Conservation (phyloP, 64 coral and sea anemone genomes). For the Astreopora myriophthalma region DNA sequence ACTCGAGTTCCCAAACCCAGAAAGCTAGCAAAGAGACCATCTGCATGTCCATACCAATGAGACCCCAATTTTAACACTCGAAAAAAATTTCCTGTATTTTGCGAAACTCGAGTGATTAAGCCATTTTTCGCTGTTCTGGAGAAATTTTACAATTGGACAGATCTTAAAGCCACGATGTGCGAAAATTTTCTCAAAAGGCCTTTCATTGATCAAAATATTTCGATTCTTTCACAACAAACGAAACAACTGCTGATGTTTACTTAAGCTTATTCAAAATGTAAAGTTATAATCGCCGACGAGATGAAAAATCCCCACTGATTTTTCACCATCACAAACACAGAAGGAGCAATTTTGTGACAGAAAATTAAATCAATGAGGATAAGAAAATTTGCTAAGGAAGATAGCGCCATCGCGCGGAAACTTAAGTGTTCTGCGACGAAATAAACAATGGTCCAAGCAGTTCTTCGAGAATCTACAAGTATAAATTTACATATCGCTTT, state of each 20-base stretch:
- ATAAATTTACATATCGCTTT: conserved; percentile 34
- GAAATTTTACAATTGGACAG: neutral
- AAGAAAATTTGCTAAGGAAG: neutral
- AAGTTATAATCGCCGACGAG: conserved; percentile 5
- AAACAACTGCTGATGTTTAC: conserved; percentile 55
- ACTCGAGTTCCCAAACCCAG: neutral
- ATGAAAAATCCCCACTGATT: conserved; percentile 15
- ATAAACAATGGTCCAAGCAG: neutral
- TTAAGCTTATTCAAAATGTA: conserved; percentile 30
- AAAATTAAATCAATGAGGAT: conserved; percentile 2
- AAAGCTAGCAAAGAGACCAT: conserved; percentile 35
- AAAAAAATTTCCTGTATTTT: conserved; percentile 25
- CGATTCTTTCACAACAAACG: neutral
- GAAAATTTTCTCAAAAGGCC: neutral
- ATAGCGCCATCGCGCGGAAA: neutral
- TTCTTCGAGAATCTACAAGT: conserved; percentile 50
- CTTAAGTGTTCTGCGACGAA: neutral
- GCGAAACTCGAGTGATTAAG: neutral
- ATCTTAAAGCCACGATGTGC: neutral
- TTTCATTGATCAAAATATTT: neutral
- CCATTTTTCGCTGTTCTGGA: neutral
- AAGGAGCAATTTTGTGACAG: neutral
- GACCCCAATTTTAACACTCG: neutral
- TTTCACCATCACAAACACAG: neutral
- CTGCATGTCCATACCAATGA: conserved; percentile 51